Evolutionary conservation across 1,140 invertebrate species (phyloP).

Genomic region (Meloidogyne exigua): DNA sequence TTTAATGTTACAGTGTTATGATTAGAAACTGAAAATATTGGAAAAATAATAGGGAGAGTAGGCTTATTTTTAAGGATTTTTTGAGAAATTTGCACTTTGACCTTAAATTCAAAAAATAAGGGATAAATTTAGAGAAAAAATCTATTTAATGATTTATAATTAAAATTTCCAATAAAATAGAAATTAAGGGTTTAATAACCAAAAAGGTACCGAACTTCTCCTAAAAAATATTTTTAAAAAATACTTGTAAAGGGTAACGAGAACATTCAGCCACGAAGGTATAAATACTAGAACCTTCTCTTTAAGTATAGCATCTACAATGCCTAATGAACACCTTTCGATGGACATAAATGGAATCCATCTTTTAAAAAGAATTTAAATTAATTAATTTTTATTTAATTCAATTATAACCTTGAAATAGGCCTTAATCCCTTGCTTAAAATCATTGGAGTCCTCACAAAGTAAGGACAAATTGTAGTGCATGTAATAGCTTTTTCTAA

Average conservation of each 20-base stretch:
- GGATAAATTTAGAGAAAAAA: no score
- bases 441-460: conserved; percentile 61
- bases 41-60: no score
- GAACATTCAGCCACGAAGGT: conserved; percentile 42
- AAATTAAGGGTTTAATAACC: background rate
- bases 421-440: conserved; percentile 57
- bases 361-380: conserved; percentile 22
- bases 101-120: no score
- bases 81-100: no score
- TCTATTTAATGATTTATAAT: no score
- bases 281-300: conserved; percentile 60
- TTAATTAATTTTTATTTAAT: background rate
- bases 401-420: conserved; percentile 49
- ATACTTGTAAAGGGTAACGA: conserved; percentile 38
- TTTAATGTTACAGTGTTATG: no score
- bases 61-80: no score
- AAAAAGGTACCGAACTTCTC: no score
- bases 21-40: no score
- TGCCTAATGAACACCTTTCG: conserved; percentile 47
- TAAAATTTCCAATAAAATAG: no score
- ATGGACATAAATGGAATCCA: conserved; percentile 62
- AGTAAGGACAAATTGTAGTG: conserved; percentile 61
- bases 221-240: no score
- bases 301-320: conserved; percentile 59
- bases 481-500: conserved; percentile 51